A percentile compares a stretch with the other conserved stretches of the same genome.
phyloP scores from a whole-genome alignment of 2,113 vertebrate genomes.

The Percopsis transmontana region DNA sequence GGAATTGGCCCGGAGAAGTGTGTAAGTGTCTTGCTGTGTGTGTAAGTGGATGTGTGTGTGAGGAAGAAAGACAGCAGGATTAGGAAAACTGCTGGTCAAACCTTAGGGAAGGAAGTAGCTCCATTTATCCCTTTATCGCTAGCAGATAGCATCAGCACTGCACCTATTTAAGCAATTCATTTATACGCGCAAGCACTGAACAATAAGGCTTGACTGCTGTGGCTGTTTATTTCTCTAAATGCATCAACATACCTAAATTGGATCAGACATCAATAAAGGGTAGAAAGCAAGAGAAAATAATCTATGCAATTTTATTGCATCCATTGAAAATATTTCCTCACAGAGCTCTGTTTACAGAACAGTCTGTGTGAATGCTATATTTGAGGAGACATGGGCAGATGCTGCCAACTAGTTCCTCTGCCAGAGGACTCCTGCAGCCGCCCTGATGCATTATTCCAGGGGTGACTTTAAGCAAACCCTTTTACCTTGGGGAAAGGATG shows the following conservation, averaged over 20 bases:
- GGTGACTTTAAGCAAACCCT: conserved; percentile 8
- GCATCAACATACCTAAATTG: neutral
- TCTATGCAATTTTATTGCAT: neutral
- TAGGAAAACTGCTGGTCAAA: conserved; percentile 16
- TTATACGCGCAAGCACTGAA: conserved; percentile 23
- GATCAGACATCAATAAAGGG: neutral
- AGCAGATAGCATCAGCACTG: conserved; percentile 27
- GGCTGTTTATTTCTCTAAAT: conserved; percentile 11
- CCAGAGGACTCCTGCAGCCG: conserved; percentile 8
- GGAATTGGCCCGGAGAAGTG: neutral
- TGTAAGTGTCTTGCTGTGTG: neutral
- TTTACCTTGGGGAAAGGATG: conserved; percentile 4
- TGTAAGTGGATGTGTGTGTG: conserved; percentile 18
- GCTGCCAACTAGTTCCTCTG: neutral
- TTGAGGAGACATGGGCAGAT: conserved; percentile 14
- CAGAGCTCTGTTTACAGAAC: neutral
- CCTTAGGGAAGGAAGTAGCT: conserved; percentile 6
- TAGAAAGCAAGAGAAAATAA: neutral
- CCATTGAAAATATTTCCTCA: neutral
- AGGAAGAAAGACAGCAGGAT: conserved; percentile 5
- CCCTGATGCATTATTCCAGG: conserved; percentile 5
- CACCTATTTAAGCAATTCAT: conserved; percentile 39
- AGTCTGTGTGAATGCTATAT: neutral
- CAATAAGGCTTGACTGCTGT: neutral
- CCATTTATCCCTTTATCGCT: conserved; percentile 40